Conservation (phyloP, 2,888 invertebrate species). For the Alitta virens region DNA sequence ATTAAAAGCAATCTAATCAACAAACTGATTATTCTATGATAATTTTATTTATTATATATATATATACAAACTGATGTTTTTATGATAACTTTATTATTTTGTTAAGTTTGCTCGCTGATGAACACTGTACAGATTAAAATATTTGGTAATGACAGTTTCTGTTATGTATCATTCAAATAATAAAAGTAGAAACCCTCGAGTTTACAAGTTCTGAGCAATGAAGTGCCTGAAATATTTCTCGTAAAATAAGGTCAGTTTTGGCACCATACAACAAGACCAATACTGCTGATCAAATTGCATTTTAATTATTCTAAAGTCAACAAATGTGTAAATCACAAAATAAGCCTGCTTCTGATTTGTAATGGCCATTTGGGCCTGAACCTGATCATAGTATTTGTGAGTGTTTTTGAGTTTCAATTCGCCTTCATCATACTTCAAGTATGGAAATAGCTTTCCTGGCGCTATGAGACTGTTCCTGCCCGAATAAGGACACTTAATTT, state of each 20-base stretch:
- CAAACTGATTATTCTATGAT: too few relatives aligned
- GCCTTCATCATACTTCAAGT: slow-evolving; percentile 6
- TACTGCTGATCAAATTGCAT: slow-evolving; percentile 12
- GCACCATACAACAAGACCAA: slow-evolving; percentile 12
- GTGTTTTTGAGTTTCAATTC: slow-evolving; percentile 12
- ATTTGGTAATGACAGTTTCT: too few relatives aligned
- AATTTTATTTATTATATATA: too few relatives aligned
- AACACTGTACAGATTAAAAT: too few relatives aligned
- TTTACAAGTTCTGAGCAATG: too few relatives aligned
- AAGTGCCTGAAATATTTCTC: slow-evolving; percentile 15
- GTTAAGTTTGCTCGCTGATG: too few relatives aligned
- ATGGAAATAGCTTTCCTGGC: too few relatives aligned
- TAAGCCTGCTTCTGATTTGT: slow-evolving; percentile 12
- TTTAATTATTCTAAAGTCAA: not conserved
- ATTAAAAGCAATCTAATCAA: too few relatives aligned
- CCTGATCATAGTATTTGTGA: slow-evolving; percentile 25
- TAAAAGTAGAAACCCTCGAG: too few relatives aligned
- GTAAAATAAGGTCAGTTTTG: slow-evolving; percentile 22
- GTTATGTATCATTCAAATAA: too few relatives aligned
- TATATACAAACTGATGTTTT: too few relatives aligned
- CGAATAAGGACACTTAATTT: slow-evolving; percentile 27
- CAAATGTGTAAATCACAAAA: slow-evolving; percentile 24
- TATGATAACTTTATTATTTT: too few relatives aligned
- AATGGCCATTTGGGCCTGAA: slow-evolving; percentile 27
- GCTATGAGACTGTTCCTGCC: not conserved